Conservation (phyloP, 2,797 vertebrate species). For the Darevskia nairensis region DNA sequence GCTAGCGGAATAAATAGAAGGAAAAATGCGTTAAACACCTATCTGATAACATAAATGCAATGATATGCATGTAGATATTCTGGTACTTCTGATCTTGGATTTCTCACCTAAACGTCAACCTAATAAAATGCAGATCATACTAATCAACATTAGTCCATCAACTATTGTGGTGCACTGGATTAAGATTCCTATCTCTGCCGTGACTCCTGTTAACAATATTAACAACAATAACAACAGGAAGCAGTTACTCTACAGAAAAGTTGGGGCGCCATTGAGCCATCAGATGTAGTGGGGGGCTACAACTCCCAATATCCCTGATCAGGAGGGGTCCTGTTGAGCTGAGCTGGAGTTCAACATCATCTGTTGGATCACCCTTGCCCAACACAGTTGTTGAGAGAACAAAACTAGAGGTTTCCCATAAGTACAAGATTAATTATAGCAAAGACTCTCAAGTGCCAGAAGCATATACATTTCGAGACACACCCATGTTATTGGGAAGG, state of each 20-base stretch:
- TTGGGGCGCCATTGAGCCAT: too few species aligned
- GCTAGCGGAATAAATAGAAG: conserved; percentile 74
- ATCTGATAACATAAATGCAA: accelerated
- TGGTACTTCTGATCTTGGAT: not conserved
- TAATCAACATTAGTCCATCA: not conserved
- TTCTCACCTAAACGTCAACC: not conserved
- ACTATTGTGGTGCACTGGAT: too few species aligned
- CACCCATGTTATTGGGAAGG: too few species aligned
- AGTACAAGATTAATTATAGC: not conserved
- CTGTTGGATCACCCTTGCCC: too few species aligned
- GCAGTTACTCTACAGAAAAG: too few species aligned
- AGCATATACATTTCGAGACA: not conserved
- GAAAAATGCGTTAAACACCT: conserved; percentile 44
- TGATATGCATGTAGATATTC: not conserved
- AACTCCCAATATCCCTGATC: too few species aligned
- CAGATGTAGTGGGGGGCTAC: too few species aligned
- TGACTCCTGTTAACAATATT: not conserved
- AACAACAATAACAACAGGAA: not conserved
- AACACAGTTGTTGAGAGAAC: too few species aligned
- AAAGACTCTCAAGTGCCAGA: not conserved
- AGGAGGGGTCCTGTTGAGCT: too few species aligned
- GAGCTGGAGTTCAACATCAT: too few species aligned
- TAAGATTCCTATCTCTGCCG: not conserved
- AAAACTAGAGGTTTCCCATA: not conserved
- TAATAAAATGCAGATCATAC: not conserved